phyloP scores from a whole-genome alignment of 2,797 vertebrate genomes.

The Hipposideros larvatus region DNA sequence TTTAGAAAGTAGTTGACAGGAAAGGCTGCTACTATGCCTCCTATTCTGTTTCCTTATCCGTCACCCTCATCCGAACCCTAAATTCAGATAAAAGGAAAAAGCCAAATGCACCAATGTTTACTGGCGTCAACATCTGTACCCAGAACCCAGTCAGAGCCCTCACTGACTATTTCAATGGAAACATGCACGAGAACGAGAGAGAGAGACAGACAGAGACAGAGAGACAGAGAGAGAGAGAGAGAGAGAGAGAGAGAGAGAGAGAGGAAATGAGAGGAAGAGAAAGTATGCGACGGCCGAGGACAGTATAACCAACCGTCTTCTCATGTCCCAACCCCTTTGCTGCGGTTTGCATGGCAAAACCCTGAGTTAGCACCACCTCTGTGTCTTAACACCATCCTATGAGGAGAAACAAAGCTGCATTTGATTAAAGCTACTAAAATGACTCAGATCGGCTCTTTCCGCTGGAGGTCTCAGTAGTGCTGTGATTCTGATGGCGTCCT shows the following conservation, averaged over 20 bases:
- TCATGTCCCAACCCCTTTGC: not conserved
- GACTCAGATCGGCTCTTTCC: not conserved
- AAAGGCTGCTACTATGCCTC: not conserved
- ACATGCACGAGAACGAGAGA: no score
- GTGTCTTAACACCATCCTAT: not conserved
- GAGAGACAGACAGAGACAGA: accelerated
- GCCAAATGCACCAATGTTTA: not conserved
- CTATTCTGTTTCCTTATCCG: not conserved
- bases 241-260: accelerated
- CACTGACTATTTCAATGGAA: not conserved
- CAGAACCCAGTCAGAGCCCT: not conserved
- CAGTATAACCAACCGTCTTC: no score
- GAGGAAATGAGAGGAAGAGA: not conserved
- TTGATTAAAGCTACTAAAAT: not conserved
- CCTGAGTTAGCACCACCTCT: not conserved
- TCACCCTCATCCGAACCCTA: not conserved
- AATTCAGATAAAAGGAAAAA: not conserved
- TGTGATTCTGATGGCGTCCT: not conserved
- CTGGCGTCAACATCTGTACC: not conserved
- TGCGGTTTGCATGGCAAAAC: not conserved
- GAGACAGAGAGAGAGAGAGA: no score
- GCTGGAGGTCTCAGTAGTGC: not conserved
- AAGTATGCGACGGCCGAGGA: accelerated
- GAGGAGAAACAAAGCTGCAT: not conserved
- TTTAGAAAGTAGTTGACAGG: not conserved